Evolutionary conservation across 92 coral and sea anemone species (phyloP).

Genomic region (Plumapathes pennacea): DNA sequence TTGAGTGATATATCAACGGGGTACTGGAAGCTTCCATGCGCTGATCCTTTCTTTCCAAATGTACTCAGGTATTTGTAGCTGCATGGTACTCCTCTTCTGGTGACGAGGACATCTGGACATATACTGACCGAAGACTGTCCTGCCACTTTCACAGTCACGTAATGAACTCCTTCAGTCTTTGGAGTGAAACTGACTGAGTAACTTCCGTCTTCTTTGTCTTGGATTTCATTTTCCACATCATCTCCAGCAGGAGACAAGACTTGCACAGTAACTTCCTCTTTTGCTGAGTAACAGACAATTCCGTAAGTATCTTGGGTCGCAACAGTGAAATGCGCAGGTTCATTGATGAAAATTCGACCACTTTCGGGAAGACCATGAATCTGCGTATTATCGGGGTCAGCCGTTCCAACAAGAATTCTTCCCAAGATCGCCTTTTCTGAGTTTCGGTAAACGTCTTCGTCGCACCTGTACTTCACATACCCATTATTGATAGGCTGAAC

Average conservation of each 20-base stretch:
- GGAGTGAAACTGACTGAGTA: slow-evolving; percentile 51
- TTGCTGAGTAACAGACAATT: slow-evolving; percentile 34
- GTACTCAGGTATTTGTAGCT: slow-evolving; percentile 24
- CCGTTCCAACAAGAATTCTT: no score
- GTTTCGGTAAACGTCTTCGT: no score
- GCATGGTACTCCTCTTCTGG: slow-evolving; percentile 26
- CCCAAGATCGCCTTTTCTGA: no score
- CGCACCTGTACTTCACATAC: no score
- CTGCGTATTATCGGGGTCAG: no score
- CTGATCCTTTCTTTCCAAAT: slow-evolving; percentile 16
- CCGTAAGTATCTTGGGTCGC: slow-evolving; percentile 56
- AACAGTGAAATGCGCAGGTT: slow-evolving; percentile 39
- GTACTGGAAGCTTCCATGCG: slow-evolving; percentile 25
- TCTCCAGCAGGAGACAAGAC: slow-evolving; percentile 28
- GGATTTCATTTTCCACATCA: slow-evolving; percentile 14
- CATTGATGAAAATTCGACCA: no score
- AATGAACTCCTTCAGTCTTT: slow-evolving; percentile 40
- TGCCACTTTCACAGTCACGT: slow-evolving; percentile 35
- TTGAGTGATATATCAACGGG: slow-evolving; percentile 52
- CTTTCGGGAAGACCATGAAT: no score
- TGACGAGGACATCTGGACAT: slow-evolving; percentile 37
- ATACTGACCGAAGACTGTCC: slow-evolving; percentile 27
- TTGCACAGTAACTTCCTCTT: slow-evolving; percentile 21
- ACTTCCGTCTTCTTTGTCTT: slow-evolving; percentile 48
- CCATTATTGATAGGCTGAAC: slow-evolving; percentile 2